phyloP scores from a whole-genome alignment of 2,888 invertebrate species.

The Thyatira batis region DNA sequence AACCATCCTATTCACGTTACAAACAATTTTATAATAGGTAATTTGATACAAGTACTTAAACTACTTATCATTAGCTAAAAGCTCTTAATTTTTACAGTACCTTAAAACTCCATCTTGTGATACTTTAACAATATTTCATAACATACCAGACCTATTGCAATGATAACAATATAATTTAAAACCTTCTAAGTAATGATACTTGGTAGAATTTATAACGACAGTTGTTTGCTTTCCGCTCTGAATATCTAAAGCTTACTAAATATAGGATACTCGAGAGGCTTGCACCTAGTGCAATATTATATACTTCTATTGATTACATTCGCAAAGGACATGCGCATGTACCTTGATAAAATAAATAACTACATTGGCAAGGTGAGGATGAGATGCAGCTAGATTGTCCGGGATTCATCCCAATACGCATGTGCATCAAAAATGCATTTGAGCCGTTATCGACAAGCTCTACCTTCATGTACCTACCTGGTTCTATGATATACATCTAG shows the following conservation, averaged over 20 bases:
- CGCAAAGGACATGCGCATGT: background rate
- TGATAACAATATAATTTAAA: background rate
- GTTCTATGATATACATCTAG: background rate
- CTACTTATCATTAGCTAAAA: no score
- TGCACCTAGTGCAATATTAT: background rate
- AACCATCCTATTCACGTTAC: no score
- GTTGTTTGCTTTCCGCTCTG: background rate
- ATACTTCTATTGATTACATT: background rate
- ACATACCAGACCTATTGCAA: no score
- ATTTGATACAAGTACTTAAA: no score
- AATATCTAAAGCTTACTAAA: background rate
- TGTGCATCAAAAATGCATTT: constrained; percentile 1
- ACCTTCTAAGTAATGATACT: background rate
- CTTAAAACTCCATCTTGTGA: background rate
- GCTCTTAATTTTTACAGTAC: background rate
- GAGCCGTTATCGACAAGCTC: background rate
- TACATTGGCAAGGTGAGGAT: background rate
- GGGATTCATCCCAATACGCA: background rate
- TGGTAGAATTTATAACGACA: background rate
- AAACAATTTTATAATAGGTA: no score
- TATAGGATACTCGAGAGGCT: background rate
- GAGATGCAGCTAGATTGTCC: background rate
- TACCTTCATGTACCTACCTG: background rate
- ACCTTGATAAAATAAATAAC: background rate
- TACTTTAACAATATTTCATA: background rate